These are phyloP conservation scores for Agrochola litura DNA, from an alignment of 2,888 invertebrate species.

Conservation along the genomic window DNA sequence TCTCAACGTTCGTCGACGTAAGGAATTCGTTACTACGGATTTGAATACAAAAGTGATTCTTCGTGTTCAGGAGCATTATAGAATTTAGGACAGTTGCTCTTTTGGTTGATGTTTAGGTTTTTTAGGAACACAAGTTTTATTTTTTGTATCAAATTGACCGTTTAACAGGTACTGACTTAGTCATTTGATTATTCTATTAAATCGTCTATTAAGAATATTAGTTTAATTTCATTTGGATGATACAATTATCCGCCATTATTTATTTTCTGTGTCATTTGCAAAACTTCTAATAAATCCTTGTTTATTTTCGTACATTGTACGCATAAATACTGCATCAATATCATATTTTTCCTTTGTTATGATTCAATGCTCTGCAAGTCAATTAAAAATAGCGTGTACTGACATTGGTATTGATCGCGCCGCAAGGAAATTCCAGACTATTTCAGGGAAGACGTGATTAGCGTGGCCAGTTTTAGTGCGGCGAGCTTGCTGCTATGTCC, in stretches of 20 bases:
- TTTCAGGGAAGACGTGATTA: conserved; percentile 83
- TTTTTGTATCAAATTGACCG: background rate
- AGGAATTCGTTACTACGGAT: conserved; percentile 47
- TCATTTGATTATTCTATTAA: conserved; percentile 16
- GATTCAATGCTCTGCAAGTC: conserved; percentile 22
- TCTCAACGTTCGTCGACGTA: conserved; percentile 33
- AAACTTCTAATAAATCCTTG: background rate
- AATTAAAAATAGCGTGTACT: conserved; percentile 69
- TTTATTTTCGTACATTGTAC: background rate
- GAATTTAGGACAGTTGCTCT: conserved; percentile 34
- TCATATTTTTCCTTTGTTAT: conserved; percentile 33
- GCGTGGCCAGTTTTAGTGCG: conserved; percentile 75
- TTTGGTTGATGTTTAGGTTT: conserved; percentile 17
- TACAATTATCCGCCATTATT: no score
- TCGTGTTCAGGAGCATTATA: conserved; percentile 42
- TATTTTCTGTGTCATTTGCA: background rate
- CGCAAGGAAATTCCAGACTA: conserved; percentile 82
- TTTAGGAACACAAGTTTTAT: background rate
- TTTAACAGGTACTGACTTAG: conserved; percentile 1
- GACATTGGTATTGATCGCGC: conserved; percentile 75
- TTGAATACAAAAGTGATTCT: conserved; percentile 40
- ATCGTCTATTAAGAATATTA: background rate
- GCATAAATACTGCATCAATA: conserved; percentile 9
- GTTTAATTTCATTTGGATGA: background rate
- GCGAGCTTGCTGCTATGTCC: conserved; percentile 67